Evolutionary conservation across 1,140 invertebrate genomes (phyloP).

Genomic region (Monochamus saltuarius): DNA sequence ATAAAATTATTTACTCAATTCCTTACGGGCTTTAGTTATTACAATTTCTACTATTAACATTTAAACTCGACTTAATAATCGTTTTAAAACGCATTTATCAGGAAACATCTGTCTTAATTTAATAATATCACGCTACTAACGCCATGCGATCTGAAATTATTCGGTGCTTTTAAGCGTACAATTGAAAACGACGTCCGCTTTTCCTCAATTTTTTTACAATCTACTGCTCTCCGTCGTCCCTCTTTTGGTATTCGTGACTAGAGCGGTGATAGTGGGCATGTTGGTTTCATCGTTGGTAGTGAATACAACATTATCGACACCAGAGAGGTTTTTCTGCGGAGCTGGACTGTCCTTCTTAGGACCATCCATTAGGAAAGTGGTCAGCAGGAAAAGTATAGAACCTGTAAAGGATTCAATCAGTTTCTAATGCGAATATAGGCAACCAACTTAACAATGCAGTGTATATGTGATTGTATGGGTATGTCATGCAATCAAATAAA

Average conservation of each 20-base stretch:
- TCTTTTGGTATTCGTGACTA: conserved; percentile 36
- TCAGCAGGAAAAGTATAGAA: conserved; percentile 69
- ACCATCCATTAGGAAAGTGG: conserved; percentile 71
- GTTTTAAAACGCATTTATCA: no score
- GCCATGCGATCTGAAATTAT: no score
- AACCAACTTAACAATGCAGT: background rate
- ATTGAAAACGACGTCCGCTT: background rate
- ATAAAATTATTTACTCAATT: no score
- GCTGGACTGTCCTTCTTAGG: conserved; percentile 41
- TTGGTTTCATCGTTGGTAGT: conserved; percentile 54
- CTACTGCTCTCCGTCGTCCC: conserved; percentile 31
- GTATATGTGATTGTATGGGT: background rate
- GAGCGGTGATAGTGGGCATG: conserved; percentile 42
- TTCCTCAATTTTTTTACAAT: conserved; percentile 18
- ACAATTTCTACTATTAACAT: no score
- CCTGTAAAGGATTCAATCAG: conserved; percentile 57
- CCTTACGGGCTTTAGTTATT: no score
- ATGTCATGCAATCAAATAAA: background rate
- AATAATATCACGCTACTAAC: no score
- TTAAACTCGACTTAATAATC: no score
- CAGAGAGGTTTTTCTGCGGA: conserved; percentile 39
- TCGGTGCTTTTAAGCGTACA: no score
- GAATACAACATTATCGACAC: conserved; percentile 57
- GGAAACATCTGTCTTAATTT: no score
- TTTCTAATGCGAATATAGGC: background rate